A percentile compares a stretch with the other conserved stretches of the same genome.
Evolutionary conservation across 2,888 invertebrate species (phyloP).

Genomic region (Listrodromus nycthemerus): DNA sequence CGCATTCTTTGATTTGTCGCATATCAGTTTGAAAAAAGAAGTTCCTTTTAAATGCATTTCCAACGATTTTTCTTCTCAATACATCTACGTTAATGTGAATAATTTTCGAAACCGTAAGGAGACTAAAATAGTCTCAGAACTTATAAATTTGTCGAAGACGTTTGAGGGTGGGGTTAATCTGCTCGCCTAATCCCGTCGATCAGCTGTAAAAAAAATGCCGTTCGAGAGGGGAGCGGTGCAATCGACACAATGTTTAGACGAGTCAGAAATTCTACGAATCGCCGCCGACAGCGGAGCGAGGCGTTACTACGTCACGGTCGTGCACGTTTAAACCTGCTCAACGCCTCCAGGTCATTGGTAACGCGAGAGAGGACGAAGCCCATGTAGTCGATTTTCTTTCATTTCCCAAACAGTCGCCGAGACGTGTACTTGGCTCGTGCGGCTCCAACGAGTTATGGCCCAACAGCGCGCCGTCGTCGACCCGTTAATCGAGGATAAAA

Average conservation of each 20-base stretch:
- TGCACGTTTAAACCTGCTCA: slow-evolving; percentile 38
- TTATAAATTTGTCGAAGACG: neutral
- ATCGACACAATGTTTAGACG: neutral
- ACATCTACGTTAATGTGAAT: neutral
- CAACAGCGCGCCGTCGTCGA: neutral
- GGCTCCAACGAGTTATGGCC: slow-evolving; percentile 11
- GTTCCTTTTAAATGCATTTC: slow-evolving; percentile 17
- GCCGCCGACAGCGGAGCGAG: neutral
- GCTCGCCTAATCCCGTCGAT: slow-evolving; percentile 13
- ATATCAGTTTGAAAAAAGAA: neutral
- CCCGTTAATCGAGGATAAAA: neutral
- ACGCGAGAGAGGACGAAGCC: neutral
- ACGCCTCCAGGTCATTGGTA: slow-evolving; percentile 28
- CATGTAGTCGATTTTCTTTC: slow-evolving; percentile 12
- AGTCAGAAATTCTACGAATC: neutral
- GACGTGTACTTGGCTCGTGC: neutral
- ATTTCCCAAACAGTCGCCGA: slow-evolving; percentile 1
- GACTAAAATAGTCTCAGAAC: neutral
- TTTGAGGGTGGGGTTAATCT: neutral
- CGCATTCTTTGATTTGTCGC: slow-evolving; percentile 46
- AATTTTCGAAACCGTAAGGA: too few species aligned
- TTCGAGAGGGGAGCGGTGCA: neutral
- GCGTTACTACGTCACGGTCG: slow-evolving; percentile 29
- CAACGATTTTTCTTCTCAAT: slow-evolving; percentile 7
- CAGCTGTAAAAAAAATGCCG: slow-evolving; percentile 18